These are phyloP conservation scores for Psammodynastes pulverulentus DNA, from an alignment of 2,113 vertebrate genomes.

Conservation along the genomic window DNA sequence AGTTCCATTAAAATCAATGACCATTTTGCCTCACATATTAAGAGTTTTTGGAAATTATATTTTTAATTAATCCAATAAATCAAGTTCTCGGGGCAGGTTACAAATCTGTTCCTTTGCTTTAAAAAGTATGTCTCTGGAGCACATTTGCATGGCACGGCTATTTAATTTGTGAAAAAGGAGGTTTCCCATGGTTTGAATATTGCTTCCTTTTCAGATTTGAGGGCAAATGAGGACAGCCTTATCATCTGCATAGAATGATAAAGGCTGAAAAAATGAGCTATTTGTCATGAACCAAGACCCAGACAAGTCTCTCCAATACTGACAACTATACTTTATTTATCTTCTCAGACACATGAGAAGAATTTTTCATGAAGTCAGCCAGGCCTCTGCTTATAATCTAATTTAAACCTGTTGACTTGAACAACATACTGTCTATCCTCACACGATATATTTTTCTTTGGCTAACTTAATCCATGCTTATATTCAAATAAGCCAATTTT, in stretches of 20 bases:
- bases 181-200: neutral
- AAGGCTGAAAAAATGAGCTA: constrained; percentile 21
- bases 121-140: constrained; percentile 10
- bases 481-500: neutral
- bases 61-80: neutral
- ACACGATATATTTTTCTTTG: neutral
- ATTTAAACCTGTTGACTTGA: neutral
- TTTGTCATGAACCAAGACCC: constrained; percentile 33
- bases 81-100: neutral
- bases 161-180: constrained; percentile 1
- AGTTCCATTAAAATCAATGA: neutral
- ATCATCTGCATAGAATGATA: neutral
- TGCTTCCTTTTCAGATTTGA: neutral
- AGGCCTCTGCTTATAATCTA: neutral
- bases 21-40: neutral
- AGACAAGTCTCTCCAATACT: constrained; percentile 19
- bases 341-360: neutral
- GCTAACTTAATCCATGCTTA: neutral
- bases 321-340: neutral
- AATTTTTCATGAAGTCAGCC: neutral
- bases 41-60: neutral
- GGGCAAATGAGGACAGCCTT: constrained; percentile 37
- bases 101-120: neutral
- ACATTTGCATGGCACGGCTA: neutral
- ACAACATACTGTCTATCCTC: neutral